Evolutionary conservation across 2,113 vertebrate genomes (phyloP).

Genomic region (Pavo muticus): DNA sequence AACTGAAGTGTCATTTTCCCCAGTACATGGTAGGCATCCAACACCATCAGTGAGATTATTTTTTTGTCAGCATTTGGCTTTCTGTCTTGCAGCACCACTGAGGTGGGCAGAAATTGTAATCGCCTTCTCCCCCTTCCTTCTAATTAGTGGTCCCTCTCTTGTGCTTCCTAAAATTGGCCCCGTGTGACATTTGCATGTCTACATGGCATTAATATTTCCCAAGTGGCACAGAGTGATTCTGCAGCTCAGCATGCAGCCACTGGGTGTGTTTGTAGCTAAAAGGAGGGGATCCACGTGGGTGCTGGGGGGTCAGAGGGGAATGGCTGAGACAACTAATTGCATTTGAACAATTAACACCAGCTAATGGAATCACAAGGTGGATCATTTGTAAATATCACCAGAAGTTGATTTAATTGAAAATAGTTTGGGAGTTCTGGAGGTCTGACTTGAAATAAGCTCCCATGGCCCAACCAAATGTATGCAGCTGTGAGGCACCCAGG

Average conservation of each 20-base stretch:
- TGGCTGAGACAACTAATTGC: slow-evolving; percentile 16
- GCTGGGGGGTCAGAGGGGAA: background rate
- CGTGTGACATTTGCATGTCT: background rate
- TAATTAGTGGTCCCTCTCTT: slow-evolving; percentile 11
- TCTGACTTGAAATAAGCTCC: background rate
- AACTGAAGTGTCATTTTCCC: background rate
- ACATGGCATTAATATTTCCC: background rate
- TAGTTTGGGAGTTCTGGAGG: background rate
- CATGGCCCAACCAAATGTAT: background rate
- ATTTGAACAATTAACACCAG: slow-evolving; percentile 54
- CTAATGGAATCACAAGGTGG: slow-evolving; percentile 25
- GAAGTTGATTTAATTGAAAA: slow-evolving; percentile 46
- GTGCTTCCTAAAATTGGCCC: background rate
- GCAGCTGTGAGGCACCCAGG: background rate
- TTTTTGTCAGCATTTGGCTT: background rate
- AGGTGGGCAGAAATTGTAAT: background rate
- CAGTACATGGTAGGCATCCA: background rate
- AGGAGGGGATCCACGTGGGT: background rate
- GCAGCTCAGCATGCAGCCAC: background rate
- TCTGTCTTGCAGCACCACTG: background rate
- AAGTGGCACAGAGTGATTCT: background rate
- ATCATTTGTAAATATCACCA: slow-evolving; percentile 56
- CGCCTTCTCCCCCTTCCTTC: background rate
- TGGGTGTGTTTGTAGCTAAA: background rate
- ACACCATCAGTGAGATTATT: background rate